phyloP scores from a whole-genome alignment of 2,888 invertebrate species.

The Biston stratarius region DNA sequence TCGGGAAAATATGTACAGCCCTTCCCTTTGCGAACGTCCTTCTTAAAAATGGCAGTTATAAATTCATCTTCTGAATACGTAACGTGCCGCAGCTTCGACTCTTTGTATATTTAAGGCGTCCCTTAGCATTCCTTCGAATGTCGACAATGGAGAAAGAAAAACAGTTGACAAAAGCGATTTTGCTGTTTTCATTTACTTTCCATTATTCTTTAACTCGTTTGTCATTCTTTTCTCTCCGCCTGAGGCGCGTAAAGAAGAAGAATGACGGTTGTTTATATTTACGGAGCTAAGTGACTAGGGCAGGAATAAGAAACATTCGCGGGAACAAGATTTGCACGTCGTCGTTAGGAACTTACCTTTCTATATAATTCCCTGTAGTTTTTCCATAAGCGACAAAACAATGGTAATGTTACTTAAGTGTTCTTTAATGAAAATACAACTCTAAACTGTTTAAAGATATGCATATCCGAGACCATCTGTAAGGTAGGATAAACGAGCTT shows the following conservation, averaged over 20 bases:
- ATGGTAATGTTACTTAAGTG: slow-evolving; percentile 2
- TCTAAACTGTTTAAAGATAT: slow-evolving; percentile 38
- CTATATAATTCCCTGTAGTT: not conserved
- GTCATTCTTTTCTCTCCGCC: slow-evolving; percentile 79
- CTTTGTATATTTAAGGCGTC: slow-evolving; percentile 56
- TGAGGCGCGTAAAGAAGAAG: slow-evolving; percentile 76
- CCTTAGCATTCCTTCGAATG: slow-evolving; percentile 65
- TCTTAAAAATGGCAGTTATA: slow-evolving; percentile 51
- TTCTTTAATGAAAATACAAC: slow-evolving; percentile 19
- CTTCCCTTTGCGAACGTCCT: slow-evolving; percentile 47
- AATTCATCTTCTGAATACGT: slow-evolving; percentile 58
- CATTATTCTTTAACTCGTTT: slow-evolving; percentile 83
- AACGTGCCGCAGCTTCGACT: slow-evolving; percentile 58
- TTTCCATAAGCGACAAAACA: slow-evolving; percentile 24
- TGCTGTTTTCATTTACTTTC: slow-evolving; percentile 83
- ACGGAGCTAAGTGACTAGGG: slow-evolving; percentile 75
- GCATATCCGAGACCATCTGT: slow-evolving; percentile 34
- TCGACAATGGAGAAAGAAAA: slow-evolving; percentile 69
- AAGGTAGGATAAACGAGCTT: slow-evolving; percentile 58
- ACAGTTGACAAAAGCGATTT: slow-evolving; percentile 81
- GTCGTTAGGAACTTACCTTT: slow-evolving; percentile 52
- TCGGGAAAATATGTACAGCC: slow-evolving; percentile 45
- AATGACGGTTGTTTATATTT: slow-evolving; percentile 80
- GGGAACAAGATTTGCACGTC: slow-evolving; percentile 60
- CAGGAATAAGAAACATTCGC: slow-evolving; percentile 70